Percentiles rank a stretch among this genome's conserved stretches.
Conservation (phyloP, 2,113 vertebrate species). For the Stigmatopora nigra region DNA sequence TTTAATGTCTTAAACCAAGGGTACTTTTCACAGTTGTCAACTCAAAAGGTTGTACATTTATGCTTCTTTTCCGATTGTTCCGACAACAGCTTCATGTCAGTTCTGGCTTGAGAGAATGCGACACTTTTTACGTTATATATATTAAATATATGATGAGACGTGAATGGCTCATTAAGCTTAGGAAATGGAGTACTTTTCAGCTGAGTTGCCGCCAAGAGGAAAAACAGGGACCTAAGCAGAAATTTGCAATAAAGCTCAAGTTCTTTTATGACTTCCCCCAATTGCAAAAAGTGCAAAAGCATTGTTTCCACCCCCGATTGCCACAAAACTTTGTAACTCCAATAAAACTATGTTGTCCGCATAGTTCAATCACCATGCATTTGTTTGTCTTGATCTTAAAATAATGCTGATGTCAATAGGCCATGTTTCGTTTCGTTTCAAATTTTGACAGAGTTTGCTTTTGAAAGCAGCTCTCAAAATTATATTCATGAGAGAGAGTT, state of each 20-base stretch:
- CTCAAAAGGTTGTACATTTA: conserved; percentile 52
- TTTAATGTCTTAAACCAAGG: conserved; percentile 58
- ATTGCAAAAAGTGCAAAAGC: neutral
- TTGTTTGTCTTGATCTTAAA: neutral
- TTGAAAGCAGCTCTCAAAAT: no score
- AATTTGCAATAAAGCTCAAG: neutral
- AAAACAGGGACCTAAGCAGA: neutral
- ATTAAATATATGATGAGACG: conserved; percentile 4
- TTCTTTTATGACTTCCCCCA: neutral
- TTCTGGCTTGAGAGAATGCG: conserved; percentile 43
- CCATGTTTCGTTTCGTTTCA: no score
- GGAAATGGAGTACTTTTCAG: conserved; percentile 1
- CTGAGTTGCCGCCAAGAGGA: neutral
- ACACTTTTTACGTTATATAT: conserved; percentile 17
- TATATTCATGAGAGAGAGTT: no score
- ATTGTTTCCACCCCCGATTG: neutral
- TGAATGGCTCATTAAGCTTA: neutral
- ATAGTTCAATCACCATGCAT: neutral
- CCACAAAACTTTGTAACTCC: neutral
- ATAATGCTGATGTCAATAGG: neutral
- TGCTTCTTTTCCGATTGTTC: conserved; percentile 25
- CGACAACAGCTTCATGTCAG: conserved; percentile 42
- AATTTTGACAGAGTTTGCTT: no score
- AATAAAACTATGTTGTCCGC: neutral
- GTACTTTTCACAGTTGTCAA: conserved; percentile 60